A percentile compares a stretch with the other conserved stretches of the same genome.
phyloP scores from a whole-genome alignment of 2,113 vertebrate genomes.

The Calidris pugnax region DNA sequence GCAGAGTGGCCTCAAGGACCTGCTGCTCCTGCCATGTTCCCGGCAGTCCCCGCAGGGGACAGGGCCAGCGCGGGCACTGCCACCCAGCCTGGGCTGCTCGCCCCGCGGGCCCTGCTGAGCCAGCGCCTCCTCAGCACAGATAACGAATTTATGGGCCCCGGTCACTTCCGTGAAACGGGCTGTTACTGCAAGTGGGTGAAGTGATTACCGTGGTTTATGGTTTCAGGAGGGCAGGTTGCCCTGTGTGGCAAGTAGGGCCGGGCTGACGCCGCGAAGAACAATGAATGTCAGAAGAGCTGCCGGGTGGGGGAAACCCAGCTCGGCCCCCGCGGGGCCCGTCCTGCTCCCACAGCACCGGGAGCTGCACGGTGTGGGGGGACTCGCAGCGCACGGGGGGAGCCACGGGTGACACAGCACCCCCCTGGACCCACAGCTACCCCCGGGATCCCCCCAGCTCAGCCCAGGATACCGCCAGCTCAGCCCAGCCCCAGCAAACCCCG shows the following conservation, averaged over 20 bases:
- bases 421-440: too few species aligned
- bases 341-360: background rate
- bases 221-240: background rate
- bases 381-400: rapidly evolving
- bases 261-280: background rate
- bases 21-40: background rate
- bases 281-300: rapidly evolving
- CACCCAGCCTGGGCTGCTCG: background rate
- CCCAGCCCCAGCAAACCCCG: rapidly evolving
- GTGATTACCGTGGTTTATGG: background rate
- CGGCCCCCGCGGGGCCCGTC: rapidly evolving
- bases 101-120: background rate
- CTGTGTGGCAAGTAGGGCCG: rapidly evolving
- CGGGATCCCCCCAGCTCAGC: too few species aligned
- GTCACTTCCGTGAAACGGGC: rapidly evolving
- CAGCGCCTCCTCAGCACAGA: background rate
- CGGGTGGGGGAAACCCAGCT: background rate
- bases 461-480: too few species aligned
- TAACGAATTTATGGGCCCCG: conserved; percentile 1
- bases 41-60: background rate
- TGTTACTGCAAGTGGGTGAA: background rate
- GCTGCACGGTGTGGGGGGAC: rapidly evolving
- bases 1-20: background rate
- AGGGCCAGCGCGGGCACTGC: too few species aligned
- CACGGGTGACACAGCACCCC: rapidly evolving